These are phyloP conservation scores for Carlito syrichta DNA, from an alignment of 2,113 vertebrate genomes.

Conservation along the genomic window DNA sequence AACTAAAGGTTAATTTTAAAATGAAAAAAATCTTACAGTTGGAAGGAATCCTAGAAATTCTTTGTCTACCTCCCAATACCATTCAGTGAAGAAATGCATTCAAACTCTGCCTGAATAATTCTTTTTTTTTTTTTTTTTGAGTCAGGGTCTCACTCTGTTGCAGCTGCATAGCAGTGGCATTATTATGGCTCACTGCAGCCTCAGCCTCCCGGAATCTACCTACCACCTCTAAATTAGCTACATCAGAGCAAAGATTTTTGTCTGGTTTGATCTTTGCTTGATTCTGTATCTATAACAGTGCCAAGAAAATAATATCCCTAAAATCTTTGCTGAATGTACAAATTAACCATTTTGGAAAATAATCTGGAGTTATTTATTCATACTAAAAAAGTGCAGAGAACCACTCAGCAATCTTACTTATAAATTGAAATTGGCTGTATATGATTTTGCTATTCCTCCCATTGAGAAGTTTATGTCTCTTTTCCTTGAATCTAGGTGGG, in stretches of 20 bases:
- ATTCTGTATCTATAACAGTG: neutral
- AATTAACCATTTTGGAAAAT: neutral
- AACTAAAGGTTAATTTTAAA: constrained; percentile 5
- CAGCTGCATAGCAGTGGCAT: no score
- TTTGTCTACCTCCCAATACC: neutral
- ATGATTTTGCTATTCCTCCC: neutral
- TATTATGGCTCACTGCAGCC: no score
- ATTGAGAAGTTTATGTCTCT: neutral
- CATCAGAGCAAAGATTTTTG: neutral
- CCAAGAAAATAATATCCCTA: neutral
- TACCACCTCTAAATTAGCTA: neutral
- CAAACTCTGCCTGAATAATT: neutral
- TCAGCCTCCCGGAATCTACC: no score
- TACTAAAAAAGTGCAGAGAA: neutral
- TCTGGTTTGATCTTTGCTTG: neutral
- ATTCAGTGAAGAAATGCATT: neutral
- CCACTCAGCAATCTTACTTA: neutral
- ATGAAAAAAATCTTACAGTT: neutral
- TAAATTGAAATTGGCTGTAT: neutral
- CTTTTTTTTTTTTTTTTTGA: no score
- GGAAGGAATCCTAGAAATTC: neutral
- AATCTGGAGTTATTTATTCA: neutral
- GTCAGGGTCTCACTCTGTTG: no score
- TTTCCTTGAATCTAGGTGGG: neutral
- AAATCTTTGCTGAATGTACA: neutral